Conservation (phyloP, 1,140 invertebrate genomes). For the Sycophila sp. region DNA sequence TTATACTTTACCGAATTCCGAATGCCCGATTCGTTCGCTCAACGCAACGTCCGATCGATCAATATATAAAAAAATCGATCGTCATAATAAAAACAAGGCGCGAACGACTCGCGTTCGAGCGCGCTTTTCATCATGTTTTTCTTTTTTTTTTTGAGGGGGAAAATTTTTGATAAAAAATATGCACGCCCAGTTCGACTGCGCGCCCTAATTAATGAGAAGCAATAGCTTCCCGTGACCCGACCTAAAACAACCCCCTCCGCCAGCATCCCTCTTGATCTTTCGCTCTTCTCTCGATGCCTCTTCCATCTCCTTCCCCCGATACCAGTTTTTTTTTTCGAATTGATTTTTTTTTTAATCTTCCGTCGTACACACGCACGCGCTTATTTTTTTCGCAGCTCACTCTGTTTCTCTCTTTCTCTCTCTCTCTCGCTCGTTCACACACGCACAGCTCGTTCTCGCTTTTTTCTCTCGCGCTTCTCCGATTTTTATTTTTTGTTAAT, state of each 20-base stretch:
- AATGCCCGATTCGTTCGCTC: background rate
- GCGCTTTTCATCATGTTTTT: no score
- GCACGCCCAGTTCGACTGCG: conserved; percentile 2
- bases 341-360: conserved; percentile 24
- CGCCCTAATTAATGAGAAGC: no score
- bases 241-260: no score
- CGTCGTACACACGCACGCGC: background rate
- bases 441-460: background rate
- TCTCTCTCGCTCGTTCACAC: conserved; percentile 37
- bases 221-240: no score
- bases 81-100: background rate
- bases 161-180: conserved; percentile 8
- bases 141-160: no score
- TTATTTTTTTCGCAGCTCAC: conserved; percentile 8
- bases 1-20: background rate
- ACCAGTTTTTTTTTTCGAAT: conserved; percentile 30
- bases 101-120: no score
- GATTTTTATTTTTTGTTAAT: conserved; percentile 25
- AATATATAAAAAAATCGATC: conserved; percentile 7
- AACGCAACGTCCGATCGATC: no score
- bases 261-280: conserved; percentile 21
- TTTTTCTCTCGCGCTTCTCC: conserved; percentile 37
- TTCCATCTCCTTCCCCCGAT: conserved; percentile 37
- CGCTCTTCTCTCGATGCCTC: conserved; percentile 45
- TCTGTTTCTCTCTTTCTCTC: conserved; percentile 43